Conservation (phyloP, 2,797 vertebrate genomes). For the Bufotes viridis region DNA sequence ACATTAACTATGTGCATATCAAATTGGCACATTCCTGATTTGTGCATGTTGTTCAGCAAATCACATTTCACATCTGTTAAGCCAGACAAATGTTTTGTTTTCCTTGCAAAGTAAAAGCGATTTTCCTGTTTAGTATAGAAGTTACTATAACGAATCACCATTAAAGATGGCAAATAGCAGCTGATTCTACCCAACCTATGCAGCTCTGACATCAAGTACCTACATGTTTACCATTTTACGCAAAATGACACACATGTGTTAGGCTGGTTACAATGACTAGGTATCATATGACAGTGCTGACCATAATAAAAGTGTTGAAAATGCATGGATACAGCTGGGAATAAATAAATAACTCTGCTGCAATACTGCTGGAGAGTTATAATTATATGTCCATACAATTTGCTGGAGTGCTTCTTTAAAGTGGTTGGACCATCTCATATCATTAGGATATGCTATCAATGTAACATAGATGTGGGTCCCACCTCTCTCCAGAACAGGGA, state of each 20-base stretch:
- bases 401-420: too few species aligned
- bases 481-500: too few species aligned
- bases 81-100: conserved; percentile 57
- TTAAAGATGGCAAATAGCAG: neutral
- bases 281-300: too few species aligned
- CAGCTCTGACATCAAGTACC: neutral
- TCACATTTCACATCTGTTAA: conserved; percentile 65
- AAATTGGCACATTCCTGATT: conserved; percentile 64
- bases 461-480: too few species aligned
- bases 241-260: neutral
- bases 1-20: conserved; percentile 60
- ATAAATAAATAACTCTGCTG: too few species aligned
- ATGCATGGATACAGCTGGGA: too few species aligned
- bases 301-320: too few species aligned
- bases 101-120: conserved; percentile 45
- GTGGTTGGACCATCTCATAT: too few species aligned
- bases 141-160: neutral
- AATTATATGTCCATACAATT: too few species aligned
- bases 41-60: conserved; percentile 63
- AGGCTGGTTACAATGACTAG: too few species aligned
- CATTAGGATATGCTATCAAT: too few species aligned
- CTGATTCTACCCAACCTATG: neutral
- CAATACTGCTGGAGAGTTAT: too few species aligned
- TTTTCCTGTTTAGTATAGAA: neutral
- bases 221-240: neutral